Evolutionary conservation across 2,888 invertebrate genomes (phyloP).

Genomic region (Allophyes oxyacanthae): DNA sequence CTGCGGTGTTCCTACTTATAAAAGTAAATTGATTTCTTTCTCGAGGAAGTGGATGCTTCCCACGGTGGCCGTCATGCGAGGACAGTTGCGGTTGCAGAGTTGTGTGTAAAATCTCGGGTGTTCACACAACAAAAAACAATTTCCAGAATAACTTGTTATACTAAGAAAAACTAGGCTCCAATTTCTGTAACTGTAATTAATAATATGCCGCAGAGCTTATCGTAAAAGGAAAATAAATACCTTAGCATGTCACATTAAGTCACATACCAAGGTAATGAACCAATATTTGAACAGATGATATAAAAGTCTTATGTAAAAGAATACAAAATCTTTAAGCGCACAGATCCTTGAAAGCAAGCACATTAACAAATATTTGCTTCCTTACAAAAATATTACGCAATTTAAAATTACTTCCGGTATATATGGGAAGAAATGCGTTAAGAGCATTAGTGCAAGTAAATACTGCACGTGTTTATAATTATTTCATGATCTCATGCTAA

Average conservation of each 20-base stretch:
- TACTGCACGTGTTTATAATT: too few relatives aligned
- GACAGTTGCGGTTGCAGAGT: conserved; percentile 57
- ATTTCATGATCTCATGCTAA: too few relatives aligned
- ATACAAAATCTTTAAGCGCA: conserved; percentile 23
- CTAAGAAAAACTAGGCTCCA: conserved; percentile 7
- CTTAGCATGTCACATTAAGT: background rate
- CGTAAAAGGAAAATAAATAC: conserved; percentile 3
- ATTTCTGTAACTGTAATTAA: conserved; percentile 14
- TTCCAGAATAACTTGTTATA: conserved; percentile 21
- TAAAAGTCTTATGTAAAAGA: conserved; percentile 31
- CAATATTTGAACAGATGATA: conserved; percentile 43
- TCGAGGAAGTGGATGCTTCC: conserved; percentile 62
- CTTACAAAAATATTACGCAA: conserved; percentile 24
- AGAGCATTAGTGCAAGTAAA: background rate
- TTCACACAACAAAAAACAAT: conserved; percentile 35
- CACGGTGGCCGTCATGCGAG: conserved; percentile 65
- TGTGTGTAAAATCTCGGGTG: conserved; percentile 41
- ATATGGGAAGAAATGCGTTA: background rate
- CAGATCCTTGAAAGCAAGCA: conserved; percentile 31
- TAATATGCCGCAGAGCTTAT: conserved; percentile 2
- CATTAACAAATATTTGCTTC: conserved; percentile 31
- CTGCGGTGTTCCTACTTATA: conserved; percentile 48
- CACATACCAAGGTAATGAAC: conserved; percentile 7
- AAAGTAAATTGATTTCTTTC: conserved; percentile 61
- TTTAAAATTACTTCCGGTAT: conserved; percentile 15